Base-by-base conservation (phyloP, 1,140 invertebrate species). In the Oryctes rhinoceros region DNA sequence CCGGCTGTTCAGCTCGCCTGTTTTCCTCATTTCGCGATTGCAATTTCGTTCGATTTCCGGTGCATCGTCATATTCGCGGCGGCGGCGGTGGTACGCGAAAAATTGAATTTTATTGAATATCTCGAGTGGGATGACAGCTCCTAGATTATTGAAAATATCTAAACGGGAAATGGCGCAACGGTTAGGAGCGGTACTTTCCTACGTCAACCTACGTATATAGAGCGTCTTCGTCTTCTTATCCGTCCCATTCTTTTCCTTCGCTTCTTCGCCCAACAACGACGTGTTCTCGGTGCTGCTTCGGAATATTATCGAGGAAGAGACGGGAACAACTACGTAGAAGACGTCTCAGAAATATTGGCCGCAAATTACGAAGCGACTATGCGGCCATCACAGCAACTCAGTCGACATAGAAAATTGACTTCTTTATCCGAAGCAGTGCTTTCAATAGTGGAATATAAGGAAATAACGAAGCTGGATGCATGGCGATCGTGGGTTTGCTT, bases 71-170 rank as follows among this genome's bases (percentile, higher is more conserved):
- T 18, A 18, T 7, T 18, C 53, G 53, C 18, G 15, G 15, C 15
- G 18, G 6, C 15, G 6, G 53, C 53, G 15, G 15, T 15, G 15
- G 53, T 59, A 59, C 53, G 13, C 53, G 53, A 59, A 59, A 18
- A 59, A 59, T 59, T 59, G 53, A 59, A 59, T 59, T 59, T 59
- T n/a, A 59, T 59, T 59, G 53, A 59, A 59, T 59, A 59, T 59
- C n/a, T 59, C 53, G 53, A 59, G 53, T 15, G 18, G 53, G n/a
- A 59, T 59, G 53, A 59, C 53, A 59, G 53, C 6, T 44, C 39
- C 39, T 18, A 15, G 53, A 59, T 59, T 59, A 59, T 59, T 59
- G 53, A 59, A 59, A 59, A 59, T 59, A 59, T 59, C 53, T 59
- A 59, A 59, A 59, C 53, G 18, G 53, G 53, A 59, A 59, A 59